phyloP scores from a whole-genome alignment of 2,113 vertebrate genomes.

The Vimba vimba region DNA sequence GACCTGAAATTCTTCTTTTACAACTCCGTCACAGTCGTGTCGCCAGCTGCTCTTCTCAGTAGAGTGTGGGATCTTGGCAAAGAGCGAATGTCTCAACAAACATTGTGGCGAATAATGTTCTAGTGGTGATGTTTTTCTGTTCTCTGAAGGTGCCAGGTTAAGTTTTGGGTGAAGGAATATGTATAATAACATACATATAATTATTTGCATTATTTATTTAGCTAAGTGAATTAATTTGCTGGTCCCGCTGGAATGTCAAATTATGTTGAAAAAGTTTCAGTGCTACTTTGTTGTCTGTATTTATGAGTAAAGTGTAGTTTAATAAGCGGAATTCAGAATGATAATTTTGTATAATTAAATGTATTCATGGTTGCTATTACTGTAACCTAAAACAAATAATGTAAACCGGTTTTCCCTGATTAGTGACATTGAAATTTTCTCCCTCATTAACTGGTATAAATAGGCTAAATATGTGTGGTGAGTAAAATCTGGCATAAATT shows the following conservation, averaged over 20 bases:
- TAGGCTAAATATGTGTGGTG: background rate
- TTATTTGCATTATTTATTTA: background rate
- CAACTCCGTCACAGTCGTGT: constrained; percentile 54
- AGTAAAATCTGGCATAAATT: background rate
- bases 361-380: background rate
- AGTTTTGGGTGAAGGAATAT: background rate
- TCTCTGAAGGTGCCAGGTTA: background rate
- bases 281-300: background rate
- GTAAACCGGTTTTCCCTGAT: constrained; percentile 6
- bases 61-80: constrained; percentile 23
- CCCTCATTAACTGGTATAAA: background rate
- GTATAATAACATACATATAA: background rate
- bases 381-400: background rate
- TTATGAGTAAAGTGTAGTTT: background rate
- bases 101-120: background rate
- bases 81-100: background rate
- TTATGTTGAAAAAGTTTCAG: background rate
- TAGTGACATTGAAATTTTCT: background rate
- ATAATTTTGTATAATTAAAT: background rate
- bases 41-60: constrained; percentile 56
- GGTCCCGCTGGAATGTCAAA: background rate
- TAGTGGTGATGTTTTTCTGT: background rate
- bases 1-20: constrained; percentile 67
- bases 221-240: background rate
- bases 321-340: background rate